Evolutionary conservation across 2,888 invertebrate genomes (phyloP).

Genomic region (Amblyteles armatorius): DNA sequence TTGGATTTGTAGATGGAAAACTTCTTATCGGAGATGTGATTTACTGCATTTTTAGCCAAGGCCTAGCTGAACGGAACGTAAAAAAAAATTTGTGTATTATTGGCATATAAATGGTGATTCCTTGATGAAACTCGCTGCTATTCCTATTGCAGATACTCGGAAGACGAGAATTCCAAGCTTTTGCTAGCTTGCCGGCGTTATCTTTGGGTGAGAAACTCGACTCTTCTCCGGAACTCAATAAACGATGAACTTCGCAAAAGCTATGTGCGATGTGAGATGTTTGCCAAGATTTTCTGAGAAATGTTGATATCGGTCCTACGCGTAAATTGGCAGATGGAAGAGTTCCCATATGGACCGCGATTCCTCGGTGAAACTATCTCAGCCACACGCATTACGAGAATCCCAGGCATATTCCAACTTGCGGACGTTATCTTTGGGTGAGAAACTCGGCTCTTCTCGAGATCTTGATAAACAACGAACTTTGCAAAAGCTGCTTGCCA

Average conservation of each 20-base stretch:
- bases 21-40: no score
- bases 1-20: no score
- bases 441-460: constrained; percentile 33
- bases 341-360: background rate
- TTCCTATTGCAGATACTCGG: background rate
- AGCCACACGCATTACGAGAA: background rate
- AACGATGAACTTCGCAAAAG: constrained; percentile 5
- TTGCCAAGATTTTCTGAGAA: background rate
- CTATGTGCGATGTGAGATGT: background rate
- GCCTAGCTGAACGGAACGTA: no score
- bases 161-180: background rate
- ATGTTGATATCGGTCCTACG: background rate
- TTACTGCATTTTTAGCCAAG: no score
- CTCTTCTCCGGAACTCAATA: background rate
- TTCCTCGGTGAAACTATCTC: constrained; percentile 15
- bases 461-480: constrained; percentile 13
- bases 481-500: background rate
- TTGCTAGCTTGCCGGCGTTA: constrained; percentile 22
- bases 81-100: no score
- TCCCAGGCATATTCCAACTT: constrained; percentile 5
- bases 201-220: constrained; percentile 44
- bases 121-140: background rate
- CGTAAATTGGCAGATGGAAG: background rate
- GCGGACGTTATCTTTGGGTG: constrained; percentile 34
- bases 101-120: constrained; percentile 10